Conservation (phyloP, 2,888 invertebrate genomes). For the Fragum whitleyi region DNA sequence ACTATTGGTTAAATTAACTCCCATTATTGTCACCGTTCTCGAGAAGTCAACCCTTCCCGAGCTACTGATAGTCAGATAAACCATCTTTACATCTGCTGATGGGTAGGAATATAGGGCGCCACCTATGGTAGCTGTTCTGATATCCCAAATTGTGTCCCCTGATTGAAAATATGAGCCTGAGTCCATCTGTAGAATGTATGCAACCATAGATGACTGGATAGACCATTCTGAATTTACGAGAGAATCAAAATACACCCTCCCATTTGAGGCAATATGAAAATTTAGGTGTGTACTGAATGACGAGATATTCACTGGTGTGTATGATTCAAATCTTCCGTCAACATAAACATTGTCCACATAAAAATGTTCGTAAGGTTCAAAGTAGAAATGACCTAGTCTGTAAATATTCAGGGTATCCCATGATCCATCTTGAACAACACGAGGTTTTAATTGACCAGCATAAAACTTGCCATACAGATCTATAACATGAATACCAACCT, state of each 20-base stretch:
- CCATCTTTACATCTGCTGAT: constrained; percentile 41
- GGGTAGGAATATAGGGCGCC: constrained; percentile 59
- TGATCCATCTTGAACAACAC: constrained; percentile 47
- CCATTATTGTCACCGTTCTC: constrained; percentile 47
- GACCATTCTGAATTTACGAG: constrained; percentile 46
- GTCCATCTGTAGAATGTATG: constrained; percentile 45
- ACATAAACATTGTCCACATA: constrained; percentile 55
- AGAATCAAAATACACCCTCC: constrained; percentile 58
- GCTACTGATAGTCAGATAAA: constrained; percentile 43
- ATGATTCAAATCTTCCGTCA: constrained; percentile 61
- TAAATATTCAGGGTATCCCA: constrained; percentile 68
- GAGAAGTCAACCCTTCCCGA: constrained; percentile 56
- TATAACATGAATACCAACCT: constrained; percentile 57
- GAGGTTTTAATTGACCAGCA: constrained; percentile 62
- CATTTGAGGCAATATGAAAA: constrained; percentile 46
- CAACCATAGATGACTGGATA: constrained; percentile 49
- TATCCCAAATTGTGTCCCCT: constrained; percentile 58
- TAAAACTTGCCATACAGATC: constrained; percentile 63
- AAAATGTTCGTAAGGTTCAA: constrained; percentile 66
- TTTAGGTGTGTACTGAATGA: constrained; percentile 26
- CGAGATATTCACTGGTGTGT: constrained; percentile 48
- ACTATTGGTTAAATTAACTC: constrained; percentile 37
- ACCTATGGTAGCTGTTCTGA: constrained; percentile 38
- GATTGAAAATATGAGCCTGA: constrained; percentile 58
- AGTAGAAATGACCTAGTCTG: constrained; percentile 58